Conservation (phyloP, 2,888 invertebrate species). For the Andrena trimmerana region DNA sequence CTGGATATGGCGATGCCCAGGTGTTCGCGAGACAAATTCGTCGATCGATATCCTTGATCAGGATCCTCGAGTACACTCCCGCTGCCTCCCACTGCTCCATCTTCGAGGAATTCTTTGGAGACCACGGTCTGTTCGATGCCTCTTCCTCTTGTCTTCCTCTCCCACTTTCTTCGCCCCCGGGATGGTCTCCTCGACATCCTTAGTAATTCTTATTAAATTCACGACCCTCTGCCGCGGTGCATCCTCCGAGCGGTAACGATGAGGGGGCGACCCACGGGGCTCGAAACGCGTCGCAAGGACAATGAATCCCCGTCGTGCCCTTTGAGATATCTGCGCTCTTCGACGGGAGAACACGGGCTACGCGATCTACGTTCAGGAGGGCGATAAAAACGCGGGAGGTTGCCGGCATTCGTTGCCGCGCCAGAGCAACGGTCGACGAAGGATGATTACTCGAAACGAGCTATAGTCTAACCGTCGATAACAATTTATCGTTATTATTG, state of each 20-base stretch:
- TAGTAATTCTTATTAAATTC: not conserved
- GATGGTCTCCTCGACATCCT: not conserved
- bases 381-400: slow-evolving; percentile 39
- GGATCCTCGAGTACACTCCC: slow-evolving; percentile 24
- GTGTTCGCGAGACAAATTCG: slow-evolving; percentile 41
- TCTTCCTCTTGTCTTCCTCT: not conserved
- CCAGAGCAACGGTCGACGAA: slow-evolving; percentile 42
- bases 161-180: not conserved
- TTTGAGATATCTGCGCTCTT: slow-evolving; percentile 1
- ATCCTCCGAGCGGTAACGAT: slow-evolving; percentile 27
- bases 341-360: slow-evolving; percentile 13
- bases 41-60: slow-evolving; percentile 41
- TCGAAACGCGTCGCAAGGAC: slow-evolving; percentile 26
- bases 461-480: slow-evolving; percentile 67
- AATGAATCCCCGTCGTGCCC: slow-evolving; percentile 14
- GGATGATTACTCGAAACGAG: slow-evolving; percentile 53
- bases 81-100: slow-evolving; percentile 18
- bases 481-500: slow-evolving; percentile 64
- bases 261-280: slow-evolving; percentile 47
- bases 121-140: not conserved
- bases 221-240: slow-evolving; percentile 7
- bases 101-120: slow-evolving; percentile 37
- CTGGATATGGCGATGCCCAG: slow-evolving; percentile 28
- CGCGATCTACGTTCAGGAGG: slow-evolving; percentile 11
- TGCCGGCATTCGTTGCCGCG: slow-evolving; percentile 29